These are phyloP conservation scores for Dicrurus megarhynchus DNA, from an alignment of 2,113 vertebrate genomes.

Conservation along the genomic window DNA sequence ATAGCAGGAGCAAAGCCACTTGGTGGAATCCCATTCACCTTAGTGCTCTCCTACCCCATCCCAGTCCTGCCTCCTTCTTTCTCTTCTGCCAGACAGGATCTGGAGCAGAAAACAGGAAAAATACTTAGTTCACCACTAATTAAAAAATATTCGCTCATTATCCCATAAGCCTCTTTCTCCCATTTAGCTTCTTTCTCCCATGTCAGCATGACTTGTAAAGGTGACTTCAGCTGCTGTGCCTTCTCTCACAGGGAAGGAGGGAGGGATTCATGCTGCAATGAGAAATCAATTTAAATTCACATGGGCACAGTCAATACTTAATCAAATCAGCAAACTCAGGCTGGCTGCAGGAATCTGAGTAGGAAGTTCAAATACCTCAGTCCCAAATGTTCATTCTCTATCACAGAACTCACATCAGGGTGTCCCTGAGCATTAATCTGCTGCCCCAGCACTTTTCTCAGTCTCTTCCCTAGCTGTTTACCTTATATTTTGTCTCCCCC, in stretches of 20 bases:
- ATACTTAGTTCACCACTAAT: neutral
- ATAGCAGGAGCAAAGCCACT: neutral
- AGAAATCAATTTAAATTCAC: constrained; percentile 47
- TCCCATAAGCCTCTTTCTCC: neutral
- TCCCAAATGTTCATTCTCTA: neutral
- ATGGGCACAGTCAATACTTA: neutral
- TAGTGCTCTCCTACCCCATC: neutral
- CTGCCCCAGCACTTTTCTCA: neutral
- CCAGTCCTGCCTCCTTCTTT: neutral
- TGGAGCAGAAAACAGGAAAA: neutral
- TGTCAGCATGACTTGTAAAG: neutral
- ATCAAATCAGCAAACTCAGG: neutral
- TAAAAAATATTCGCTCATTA: neutral
- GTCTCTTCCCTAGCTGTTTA: neutral
- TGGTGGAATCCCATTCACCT: neutral
- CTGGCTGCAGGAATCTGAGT: neutral
- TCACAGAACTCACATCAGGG: neutral
- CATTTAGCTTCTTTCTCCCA: neutral
- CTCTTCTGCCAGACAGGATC: neutral
- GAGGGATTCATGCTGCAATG: neutral
- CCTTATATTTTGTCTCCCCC: neutral
- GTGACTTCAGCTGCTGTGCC: neutral
- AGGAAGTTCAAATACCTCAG: neutral
- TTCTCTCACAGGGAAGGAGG: neutral
- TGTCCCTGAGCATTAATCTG: neutral